Conservation (phyloP, 2,113 vertebrate genomes). For the Mastomys coucha region DNA sequence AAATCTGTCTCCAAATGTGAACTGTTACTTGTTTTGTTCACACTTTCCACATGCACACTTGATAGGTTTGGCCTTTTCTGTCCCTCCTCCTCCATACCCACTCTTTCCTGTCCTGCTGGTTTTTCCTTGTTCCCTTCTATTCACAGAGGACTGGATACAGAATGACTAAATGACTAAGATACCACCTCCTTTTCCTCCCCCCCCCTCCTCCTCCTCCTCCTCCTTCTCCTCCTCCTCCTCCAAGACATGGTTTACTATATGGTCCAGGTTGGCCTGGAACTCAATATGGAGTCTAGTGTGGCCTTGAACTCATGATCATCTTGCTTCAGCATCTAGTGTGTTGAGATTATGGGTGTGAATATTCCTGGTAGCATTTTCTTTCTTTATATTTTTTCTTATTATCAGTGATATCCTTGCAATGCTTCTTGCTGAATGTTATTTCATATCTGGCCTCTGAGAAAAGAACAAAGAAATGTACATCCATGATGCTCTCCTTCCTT, state of each 20-base stretch:
- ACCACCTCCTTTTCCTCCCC: too few species aligned
- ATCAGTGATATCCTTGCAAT: neutral
- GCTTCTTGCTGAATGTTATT: neutral
- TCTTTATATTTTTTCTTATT: neutral
- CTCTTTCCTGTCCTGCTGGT: too few species aligned
- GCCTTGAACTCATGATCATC: neutral
- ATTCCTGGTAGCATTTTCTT: neutral
- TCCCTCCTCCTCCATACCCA: too few species aligned
- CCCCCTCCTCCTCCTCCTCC: neutral
- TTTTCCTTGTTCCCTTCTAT: neutral
- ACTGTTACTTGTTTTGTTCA: neutral
- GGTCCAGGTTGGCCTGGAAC: too few species aligned
- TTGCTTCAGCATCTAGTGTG: neutral
- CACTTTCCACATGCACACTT: neutral
- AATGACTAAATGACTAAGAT: neutral
- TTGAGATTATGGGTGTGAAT: neutral
- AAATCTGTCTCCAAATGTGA: neutral
- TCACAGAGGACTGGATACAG: neutral
- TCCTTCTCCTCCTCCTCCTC: too few species aligned
- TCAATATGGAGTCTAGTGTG: neutral
- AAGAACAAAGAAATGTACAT: neutral
- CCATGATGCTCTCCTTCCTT: neutral
- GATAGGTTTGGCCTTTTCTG: neutral
- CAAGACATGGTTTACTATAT: neutral
- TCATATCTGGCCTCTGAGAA: constrained; percentile 2